Base-by-base conservation (phyloP, 2,888 invertebrate genomes). In the Notodonta dromedarius region DNA sequence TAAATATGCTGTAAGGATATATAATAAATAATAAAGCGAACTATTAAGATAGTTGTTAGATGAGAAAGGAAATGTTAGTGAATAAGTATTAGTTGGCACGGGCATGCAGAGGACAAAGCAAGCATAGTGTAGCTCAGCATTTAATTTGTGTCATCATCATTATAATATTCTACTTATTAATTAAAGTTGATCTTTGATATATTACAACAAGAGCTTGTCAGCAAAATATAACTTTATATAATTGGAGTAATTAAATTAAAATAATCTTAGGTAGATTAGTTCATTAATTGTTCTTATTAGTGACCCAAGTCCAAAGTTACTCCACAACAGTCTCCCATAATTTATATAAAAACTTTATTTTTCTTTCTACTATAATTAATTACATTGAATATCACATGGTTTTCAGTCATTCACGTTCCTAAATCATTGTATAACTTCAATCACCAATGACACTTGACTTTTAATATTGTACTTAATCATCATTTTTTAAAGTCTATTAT, bases 1-100 rank as follows among this genome's bases (percentile, higher is more conserved):
- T 89, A 88, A 86, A 90, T 88, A 88, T 82, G 75, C 83, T 85
- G 84, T 89, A 87, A 93, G 94, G 83, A 80, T 94, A 94, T 82
- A 85, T 79, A 84, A 74, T 61, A 73, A 84, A 74, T 61, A 73
- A 77, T 75, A 73, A 75, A 80, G 79, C 76, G 59, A 70, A 62
- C 61, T 62, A 62, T 70, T 51, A 16, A 0, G 51, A 56, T 44
- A 74, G 54, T 64, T 61, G 59, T 66, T 71, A 74, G 55, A 62
- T 62, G 59, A 55, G 72, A 61, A 40, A 56, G 53, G 60, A 70
- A 63, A 63, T 40, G 56, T 66, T 66, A 69, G 54, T 58, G 53
- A 56, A 52, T 54, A 59, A 54, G 46, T 62, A 39, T 59, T 56
- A 66, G 64, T 61, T 13, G 61, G 58, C 52, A 24, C 60, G 32